Evolutionary conservation across 2,888 invertebrate genomes (phyloP).

Genomic region (Chrysolina oricalcia): DNA sequence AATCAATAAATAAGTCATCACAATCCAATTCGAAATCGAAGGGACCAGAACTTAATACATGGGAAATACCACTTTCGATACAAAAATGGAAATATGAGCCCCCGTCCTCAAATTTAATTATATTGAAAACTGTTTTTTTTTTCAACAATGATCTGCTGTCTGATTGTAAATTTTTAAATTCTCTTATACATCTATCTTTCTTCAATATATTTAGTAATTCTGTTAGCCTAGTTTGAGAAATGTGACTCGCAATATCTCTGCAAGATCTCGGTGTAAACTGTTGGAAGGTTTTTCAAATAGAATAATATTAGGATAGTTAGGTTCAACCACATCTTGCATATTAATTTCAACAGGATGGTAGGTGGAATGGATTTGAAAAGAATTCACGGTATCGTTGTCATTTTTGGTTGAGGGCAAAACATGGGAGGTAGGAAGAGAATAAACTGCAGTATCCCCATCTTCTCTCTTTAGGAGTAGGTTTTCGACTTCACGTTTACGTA

Average conservation of each 20-base stretch:
- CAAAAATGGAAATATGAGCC: no score
- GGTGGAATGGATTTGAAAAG: background rate
- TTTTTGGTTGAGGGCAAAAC: background rate
- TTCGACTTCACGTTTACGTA: background rate
- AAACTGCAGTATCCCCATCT: background rate
- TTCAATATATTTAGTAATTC: background rate
- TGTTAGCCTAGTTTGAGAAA: constrained; percentile 4
- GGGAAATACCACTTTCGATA: no score
- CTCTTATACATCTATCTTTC: background rate
- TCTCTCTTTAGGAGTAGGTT: background rate
- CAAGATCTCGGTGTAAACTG: background rate
- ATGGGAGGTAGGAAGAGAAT: background rate
- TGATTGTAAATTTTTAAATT: background rate
- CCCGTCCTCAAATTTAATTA: no score
- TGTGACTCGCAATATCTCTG: constrained; percentile 3
- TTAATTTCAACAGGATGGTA: background rate
- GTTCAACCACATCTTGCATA: background rate
- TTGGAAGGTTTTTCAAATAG: constrained; percentile 2
- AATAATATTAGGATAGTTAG: background rate
- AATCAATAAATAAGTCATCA: no score
- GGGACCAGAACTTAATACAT: no score
- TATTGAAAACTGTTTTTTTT: no score
- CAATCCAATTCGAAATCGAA: no score
- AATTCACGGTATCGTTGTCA: background rate
- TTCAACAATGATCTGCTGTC: background rate